These are phyloP conservation scores for Xerus inauris DNA, from an alignment of 2,113 vertebrate species.

Conservation along the genomic window DNA sequence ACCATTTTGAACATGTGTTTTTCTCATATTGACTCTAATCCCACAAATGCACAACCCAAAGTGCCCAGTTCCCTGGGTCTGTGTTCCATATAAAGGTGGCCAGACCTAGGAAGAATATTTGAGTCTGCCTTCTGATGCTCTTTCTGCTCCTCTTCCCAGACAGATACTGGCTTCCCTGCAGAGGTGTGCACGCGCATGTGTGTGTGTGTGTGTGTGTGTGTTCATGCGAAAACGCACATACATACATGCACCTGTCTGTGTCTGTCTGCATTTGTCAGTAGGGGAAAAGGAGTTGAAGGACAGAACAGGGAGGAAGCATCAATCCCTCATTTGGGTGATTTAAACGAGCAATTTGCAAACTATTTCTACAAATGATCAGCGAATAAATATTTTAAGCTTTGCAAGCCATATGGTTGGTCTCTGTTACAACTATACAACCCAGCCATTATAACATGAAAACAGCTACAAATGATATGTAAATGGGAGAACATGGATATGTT, in stretches of 20 bases:
- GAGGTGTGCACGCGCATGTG: neutral
- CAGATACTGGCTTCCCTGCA: neutral
- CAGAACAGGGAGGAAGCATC: neutral
- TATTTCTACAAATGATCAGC: neutral
- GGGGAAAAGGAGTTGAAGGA: neutral
- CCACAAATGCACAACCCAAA: neutral
- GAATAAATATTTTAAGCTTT: slow-evolving; percentile 23
- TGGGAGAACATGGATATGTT: neutral
- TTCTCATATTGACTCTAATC: slow-evolving; percentile 13
- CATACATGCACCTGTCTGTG: neutral
- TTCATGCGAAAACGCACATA: neutral
- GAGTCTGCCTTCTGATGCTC: neutral
- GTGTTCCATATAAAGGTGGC: neutral
- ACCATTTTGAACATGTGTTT: neutral
- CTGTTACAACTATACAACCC: neutral
- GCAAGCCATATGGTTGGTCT: neutral
- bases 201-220: neutral
- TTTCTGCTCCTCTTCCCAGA: slow-evolving; percentile 19
- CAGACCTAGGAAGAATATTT: neutral
- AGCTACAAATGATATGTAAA: neutral
- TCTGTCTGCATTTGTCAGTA: neutral
- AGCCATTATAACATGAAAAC: neutral
- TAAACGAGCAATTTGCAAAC: neutral
- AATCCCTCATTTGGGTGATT: neutral
- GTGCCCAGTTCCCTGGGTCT: neutral